Evolutionary conservation across 1,140 invertebrate genomes (phyloP).

Genomic region (Wasmannia auropunctata): DNA sequence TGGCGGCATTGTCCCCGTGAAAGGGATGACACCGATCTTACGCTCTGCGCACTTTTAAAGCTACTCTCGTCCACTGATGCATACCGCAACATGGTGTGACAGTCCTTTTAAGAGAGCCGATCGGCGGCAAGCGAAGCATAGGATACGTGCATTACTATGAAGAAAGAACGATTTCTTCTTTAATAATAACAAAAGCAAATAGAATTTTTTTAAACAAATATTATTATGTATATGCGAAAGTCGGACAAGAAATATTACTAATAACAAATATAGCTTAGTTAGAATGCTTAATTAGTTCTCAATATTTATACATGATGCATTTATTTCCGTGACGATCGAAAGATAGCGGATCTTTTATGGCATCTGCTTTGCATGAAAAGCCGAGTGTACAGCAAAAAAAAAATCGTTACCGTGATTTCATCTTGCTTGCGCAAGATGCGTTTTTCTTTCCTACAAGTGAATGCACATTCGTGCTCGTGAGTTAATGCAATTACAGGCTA

Average conservation of each 20-base stretch:
- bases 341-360: slow-evolving; percentile 3
- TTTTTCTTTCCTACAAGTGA: not conserved
- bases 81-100: slow-evolving; percentile 72
- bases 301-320: not conserved
- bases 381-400: slow-evolving; percentile 9
- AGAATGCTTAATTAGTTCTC: not conserved
- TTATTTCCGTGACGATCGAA: not conserved
- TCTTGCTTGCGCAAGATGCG: slow-evolving; percentile 56
- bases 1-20: slow-evolving; percentile 73
- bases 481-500: slow-evolving; percentile 58
- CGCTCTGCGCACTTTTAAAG: slow-evolving; percentile 52
- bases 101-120: slow-evolving; percentile 31
- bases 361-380: slow-evolving; percentile 2
- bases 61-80: slow-evolving; percentile 76
- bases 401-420: slow-evolving; percentile 61
- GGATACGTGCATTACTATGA: not conserved
- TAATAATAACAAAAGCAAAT: not conserved
- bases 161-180: not conserved
- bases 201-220: not conserved
- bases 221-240: not conserved
- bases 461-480: slow-evolving; percentile 19
- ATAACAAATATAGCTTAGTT: not conserved
- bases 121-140: not conserved
- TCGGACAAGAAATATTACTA: not conserved
- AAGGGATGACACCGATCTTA: slow-evolving; percentile 77